Base-by-base conservation (phyloP, 2,113 vertebrate species). In the Ifrita kowaldi region DNA sequence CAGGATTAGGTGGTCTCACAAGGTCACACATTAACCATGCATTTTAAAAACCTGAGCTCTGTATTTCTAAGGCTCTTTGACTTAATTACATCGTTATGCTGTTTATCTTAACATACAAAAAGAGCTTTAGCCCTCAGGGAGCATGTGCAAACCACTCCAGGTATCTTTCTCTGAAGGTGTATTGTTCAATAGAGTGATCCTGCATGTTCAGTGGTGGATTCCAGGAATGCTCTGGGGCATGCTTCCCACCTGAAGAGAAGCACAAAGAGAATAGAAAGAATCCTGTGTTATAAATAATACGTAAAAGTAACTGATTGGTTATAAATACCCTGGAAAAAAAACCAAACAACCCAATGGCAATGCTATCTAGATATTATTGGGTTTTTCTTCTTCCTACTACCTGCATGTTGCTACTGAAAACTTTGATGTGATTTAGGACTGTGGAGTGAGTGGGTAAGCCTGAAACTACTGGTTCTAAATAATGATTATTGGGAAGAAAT, bases 311-410 rank as follows among this genome's bases (percentile, higher is more conserved):
- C 32, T 53, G 47, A 17, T 15, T 50, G 26, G 10, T 41, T 76
- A 47, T n/a, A 47, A 62, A 55, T 27, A 62, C 9, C 14, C 26
- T 41, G 55, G 10, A 13, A 53, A 77, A 57, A 75, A 52, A 53
- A 0, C 1, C n/a, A n/a, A n/a, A n/a, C n/a, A n/a, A n/a, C 17
- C 13, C 8, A n/a, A 0, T 56, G 62, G 33, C 32, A 46, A 17
- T 28, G 9, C 26, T 86, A 2, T 79, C 46, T 65, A 60, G 77
- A 35, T 87, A 56, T 33, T 57, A 21, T 3, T 62, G 32, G 2
- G 0, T 26, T 83, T 80, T 93, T 78, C 9, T 53, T 76, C n/a
- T 86, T 90, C 20, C 28, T 74, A 0, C n/a, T 92, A 10, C 8
- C 9, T 62, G 22, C 8, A 11, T 75, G 10, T 77, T 67, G 59